These are phyloP conservation scores for Kryptopterus vitreolus DNA, from an alignment of 2,797 vertebrate genomes.

Conservation along the genomic window DNA sequence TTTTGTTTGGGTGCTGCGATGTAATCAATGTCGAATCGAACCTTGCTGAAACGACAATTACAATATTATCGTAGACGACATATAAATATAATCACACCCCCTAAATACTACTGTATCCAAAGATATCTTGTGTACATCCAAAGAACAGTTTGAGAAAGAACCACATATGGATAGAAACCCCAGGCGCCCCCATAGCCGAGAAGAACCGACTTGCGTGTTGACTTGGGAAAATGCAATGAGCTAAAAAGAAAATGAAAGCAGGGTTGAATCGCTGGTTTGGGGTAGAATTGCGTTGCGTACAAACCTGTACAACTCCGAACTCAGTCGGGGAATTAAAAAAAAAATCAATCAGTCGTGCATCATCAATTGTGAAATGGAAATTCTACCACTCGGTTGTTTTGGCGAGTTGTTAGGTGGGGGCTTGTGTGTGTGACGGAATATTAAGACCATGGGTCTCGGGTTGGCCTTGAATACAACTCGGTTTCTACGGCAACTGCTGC, in stretches of 20 bases:
- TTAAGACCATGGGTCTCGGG: not conserved
- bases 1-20: no score
- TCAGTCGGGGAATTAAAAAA: not conserved
- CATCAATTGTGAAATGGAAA: constrained; percentile 13
- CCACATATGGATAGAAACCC: no score
- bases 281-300: not conserved
- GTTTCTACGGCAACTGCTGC: not conserved
- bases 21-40: no score
- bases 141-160: no score
- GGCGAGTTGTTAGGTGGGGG: not conserved
- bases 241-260: not conserved
- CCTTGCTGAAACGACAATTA: no score
- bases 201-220: not conserved
- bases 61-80: no score
- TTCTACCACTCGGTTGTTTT: not conserved
- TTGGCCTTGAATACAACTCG: not conserved
- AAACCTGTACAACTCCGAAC: not conserved
- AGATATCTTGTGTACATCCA: no score
- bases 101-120: no score
- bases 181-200: no score
- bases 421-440: not conserved
- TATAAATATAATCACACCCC: no score
- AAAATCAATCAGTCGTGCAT: not conserved
- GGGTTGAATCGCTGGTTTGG: not conserved
- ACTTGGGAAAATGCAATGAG: not conserved